Base-by-base conservation (phyloP, 2,888 invertebrate genomes). In the Ditula angustiorana region DNA sequence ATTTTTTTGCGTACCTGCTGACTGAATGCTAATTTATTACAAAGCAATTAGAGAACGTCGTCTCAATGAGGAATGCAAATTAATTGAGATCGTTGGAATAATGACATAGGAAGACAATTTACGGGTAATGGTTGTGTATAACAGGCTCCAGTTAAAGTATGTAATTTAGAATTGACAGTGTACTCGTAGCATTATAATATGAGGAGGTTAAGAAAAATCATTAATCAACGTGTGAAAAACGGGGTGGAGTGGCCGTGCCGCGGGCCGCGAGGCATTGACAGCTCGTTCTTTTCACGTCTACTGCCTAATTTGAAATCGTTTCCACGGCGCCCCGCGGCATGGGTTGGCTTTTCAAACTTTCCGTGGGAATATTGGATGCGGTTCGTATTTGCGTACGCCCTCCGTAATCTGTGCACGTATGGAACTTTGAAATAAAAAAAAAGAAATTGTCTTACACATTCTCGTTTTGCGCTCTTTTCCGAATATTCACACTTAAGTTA, bases 1-100 rank as follows among this genome's bases (percentile, higher is more conserved):
- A 37, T 13, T 13, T 37, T 37, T 37, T 0, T 5, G 13, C 13
- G 16, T 26, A 7, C 23, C 8, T 26, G 3, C 5, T 10, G 8
- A 24, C 2, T 26, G 5, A 16, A 30, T 46, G 30, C 21, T 5
- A 44, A 57, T 23, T 30, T 13, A 8, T 28, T 21, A 44, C 21
- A 24, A 35, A 53, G 13, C 35, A 37, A 13, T 37, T 24, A 10
- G 44, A 44, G 28, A 11, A 5, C 5, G n/a, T 19, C 11, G 26
- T 21, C 19, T 35, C 16, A 16, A 7, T 26, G n/a, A 23, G 28
- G 37, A 26, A 37, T 33, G n/a, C 26, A 28, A 50, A 59, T n/a
- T 57, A 57, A 50, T 60, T 28, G 28, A 26, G 10, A 16, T 28
- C 13, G 21, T 60, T 58, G 28, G 21, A 59, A 28, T 59, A 59